Evolutionary conservation across 2,888 invertebrate genomes (phyloP), one percentile per base, ranked within the genome.

Genomic region (Encarsia formosa): DNA sequence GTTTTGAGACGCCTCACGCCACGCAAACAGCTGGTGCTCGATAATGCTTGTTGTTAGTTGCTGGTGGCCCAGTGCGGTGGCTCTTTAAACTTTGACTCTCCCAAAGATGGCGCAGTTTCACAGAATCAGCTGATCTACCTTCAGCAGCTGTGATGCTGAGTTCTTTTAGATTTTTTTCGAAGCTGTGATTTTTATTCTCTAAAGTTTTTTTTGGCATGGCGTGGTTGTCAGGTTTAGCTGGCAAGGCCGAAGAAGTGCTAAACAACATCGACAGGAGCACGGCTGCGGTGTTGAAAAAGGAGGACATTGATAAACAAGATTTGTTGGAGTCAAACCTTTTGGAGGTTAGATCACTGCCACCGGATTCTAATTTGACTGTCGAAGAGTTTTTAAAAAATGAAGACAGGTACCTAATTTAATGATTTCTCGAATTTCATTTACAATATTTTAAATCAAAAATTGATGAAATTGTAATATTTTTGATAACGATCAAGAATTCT

Each of bases 241-340:
- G 82, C 22, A 85, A 82, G 63, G 87, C 87, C 19, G 87, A 87
- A 70, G 80, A 82, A 66, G 77, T 88, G 51, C 73, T 88, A 24
- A 87, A 87, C 69, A 83, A 83, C 72, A 81, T 88, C 47, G 88
- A 88, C 67, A 80, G 86, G 69, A 83, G 84, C 68, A 86, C 87
- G 15, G 87, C 86, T 2, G 79, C 79, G 32, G 86, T 82, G 32
- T 74, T 83, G 38, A 73, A 65, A 52, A 73, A 71, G 48, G 72
- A 73, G 4, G 54, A 54, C n/a, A 16, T 2, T 29, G 5, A 4
- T 13, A 68, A 66, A 56, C 61, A 61, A 49, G 67, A 69, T 18
- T 50, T 63, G n/a, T 54, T 61, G 6, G 63, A 65, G 16, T 45
- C 61, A 19, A 60, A 60, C 45, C 57, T 68, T 22, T 61, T 66